Conservation (phyloP, 2,113 vertebrate species). For the Brienomyrus longianalis region DNA sequence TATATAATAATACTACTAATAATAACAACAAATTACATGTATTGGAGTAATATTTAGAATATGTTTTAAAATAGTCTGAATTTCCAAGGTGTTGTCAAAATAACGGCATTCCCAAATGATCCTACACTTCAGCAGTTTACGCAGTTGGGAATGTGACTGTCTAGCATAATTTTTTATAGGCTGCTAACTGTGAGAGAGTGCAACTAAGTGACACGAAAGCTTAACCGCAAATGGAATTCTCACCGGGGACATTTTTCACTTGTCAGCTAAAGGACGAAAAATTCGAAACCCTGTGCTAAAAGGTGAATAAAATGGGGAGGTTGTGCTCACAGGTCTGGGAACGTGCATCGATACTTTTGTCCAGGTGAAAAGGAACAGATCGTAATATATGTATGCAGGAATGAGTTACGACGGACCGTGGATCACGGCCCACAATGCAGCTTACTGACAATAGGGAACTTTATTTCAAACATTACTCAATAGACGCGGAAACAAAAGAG, state of each 20-base stretch:
- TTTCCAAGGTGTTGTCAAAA: background rate
- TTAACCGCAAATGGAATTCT: background rate
- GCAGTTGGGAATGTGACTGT: background rate
- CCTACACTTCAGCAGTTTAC: background rate
- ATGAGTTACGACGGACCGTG: background rate
- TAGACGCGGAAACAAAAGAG: background rate
- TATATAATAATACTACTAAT: background rate
- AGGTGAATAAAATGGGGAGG: background rate
- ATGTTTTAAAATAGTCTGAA: background rate
- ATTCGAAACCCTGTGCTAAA: background rate
- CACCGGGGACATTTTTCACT: background rate
- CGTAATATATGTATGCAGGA: background rate
- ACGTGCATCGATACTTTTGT: background rate
- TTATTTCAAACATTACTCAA: background rate
- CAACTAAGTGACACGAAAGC: background rate
- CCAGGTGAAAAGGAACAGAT: background rate
- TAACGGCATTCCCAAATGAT: background rate
- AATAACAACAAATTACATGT: background rate
- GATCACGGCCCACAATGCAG: background rate
- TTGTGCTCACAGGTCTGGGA: background rate
- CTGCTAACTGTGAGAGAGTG: background rate
- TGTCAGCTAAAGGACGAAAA: background rate
- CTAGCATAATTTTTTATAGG: background rate
- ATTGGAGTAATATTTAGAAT: background rate
- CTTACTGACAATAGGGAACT: background rate